Percentiles rank a stretch among this genome's conserved stretches.
Evolutionary conservation across 2,113 vertebrate species (phyloP).

Genomic region (Sterrhoptilus dennistouni): DNA sequence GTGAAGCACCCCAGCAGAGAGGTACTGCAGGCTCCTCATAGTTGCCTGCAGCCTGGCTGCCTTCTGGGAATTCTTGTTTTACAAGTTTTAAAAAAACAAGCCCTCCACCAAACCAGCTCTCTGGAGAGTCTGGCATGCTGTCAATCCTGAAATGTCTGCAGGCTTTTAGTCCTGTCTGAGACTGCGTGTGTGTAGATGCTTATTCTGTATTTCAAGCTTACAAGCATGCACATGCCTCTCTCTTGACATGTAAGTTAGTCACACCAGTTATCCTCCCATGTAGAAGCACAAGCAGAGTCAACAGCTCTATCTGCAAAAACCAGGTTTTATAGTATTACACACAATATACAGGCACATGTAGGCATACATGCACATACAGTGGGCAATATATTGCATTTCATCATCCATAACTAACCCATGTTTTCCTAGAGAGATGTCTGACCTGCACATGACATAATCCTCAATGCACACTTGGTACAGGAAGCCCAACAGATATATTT

Average conservation of each 20-base stretch:
- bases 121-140: not conserved
- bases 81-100: not conserved
- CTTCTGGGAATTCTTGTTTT: slow-evolving; percentile 40
- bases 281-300: not conserved
- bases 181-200: not conserved
- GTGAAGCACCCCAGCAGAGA: accelerated
- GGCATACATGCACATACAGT: not conserved
- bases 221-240: not conserved
- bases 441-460: not conserved
- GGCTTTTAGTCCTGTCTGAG: not conserved
- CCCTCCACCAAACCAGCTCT: not conserved
- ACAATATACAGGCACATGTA: not conserved
- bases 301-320: not conserved
- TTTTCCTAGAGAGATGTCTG: not conserved
- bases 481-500: not conserved
- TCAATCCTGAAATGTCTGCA: not conserved
- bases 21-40: not conserved
- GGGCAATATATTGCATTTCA: not conserved
- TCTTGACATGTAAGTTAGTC: not conserved
- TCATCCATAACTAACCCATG: not conserved
- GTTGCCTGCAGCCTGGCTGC: not conserved
- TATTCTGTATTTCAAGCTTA: not conserved
- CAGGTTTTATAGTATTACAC: not conserved
- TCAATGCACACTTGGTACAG: not conserved
- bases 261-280: not conserved